Base-by-base conservation (phyloP, 2,888 invertebrate genomes). In the Drosophila vallismaia region DNA sequence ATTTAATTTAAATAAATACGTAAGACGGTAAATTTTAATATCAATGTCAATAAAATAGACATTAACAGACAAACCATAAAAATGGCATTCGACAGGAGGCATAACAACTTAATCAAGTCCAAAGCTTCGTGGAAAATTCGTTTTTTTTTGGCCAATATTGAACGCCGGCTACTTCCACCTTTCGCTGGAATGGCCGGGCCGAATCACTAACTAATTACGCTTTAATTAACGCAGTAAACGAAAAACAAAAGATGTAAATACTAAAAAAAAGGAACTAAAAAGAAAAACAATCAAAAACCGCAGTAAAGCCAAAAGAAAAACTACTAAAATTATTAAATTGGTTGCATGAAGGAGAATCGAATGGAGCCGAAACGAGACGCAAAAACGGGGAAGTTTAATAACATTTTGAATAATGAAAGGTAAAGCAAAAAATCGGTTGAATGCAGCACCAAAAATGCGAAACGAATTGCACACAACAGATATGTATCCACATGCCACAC, bases 311-410 rank as follows among this genome's bases (percentile, higher is more conserved):
- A 50, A 60, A 19, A 55, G 3, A 10, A 44, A 53, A 63, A 29
- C 62, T 19, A 36, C 29, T 54, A 62, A 60, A 69, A 60, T 62
- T 36, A 50, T 58, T 58, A 66, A 57, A 51, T 64, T 69, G 42
- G 59, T 73, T 66, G 69, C 60, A 63, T 70, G 44, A 51, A 50
- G 75, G 69, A 75, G 80, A 82, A 87, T 56, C 70, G 69, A 63
- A 28, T 49, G 28, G 62, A 42, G 49, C 19, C 78, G 68, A 63
- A 74, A 63, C 70, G 60, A 58, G 49, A 42, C 56, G 62, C 66
- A n/a, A 58, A 85, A 76, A 82, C 70, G 76, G 72, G 85, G 80
- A 89, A 88, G 88, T 89, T 88, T 86, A 79, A 77, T 79, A 85
- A 87, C 77, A 82, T 77, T 81, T 81, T 76, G 74, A 78, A 85